Evolutionary conservation across 1,140 invertebrate species (phyloP), one percentile per base, ranked within the genome.

Genomic region (Microplitis mediator): DNA sequence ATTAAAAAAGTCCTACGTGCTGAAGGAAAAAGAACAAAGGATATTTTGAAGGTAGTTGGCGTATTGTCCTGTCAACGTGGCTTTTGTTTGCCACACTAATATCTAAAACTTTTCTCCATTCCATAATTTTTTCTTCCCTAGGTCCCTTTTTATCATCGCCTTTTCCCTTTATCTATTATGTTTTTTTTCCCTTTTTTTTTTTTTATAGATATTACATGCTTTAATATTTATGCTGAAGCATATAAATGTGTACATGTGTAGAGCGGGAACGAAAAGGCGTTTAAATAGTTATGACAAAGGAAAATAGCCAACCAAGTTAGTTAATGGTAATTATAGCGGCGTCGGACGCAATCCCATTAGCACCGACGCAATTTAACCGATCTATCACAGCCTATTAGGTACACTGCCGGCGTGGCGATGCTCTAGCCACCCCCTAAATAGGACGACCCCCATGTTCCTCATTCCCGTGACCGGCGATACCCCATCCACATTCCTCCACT

Each of bases 291-390:
- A 45, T 45, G 39, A 45, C 39, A 45, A 45, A 45, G 39, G 39
- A 45, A 45, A 45, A 45, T 45, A 45, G 39, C 5, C 39, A 45
- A 45, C 4, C 50, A 67, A 67, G 65, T 39, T 67, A 78, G 82
- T 79, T 86, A 87, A 86, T 86, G 84, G 84, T 87, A 67, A 67
- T 67, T 86, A 87, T 86, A 85, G 85, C 82, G 82, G 84, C 84
- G 84, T 86, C 85, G 85, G 84, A 84, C 84, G 85, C 85, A 87
- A 86, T 87, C 85, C 85, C 85, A 87, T 87, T 87, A 86, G 85
- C 85, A 84, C 83, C 83, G 84, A 87, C 85, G 85, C 85, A 86
- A 86, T 87, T 87, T 87, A 85, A 81, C 84, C 85, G 85, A 87
- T 87, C 85, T 87, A 86, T 87, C 85, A 86, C 85, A 86, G 84